Evolutionary conservation across 1,140 invertebrate species (phyloP).

Genomic region (Melipona quadrifasciata): DNA sequence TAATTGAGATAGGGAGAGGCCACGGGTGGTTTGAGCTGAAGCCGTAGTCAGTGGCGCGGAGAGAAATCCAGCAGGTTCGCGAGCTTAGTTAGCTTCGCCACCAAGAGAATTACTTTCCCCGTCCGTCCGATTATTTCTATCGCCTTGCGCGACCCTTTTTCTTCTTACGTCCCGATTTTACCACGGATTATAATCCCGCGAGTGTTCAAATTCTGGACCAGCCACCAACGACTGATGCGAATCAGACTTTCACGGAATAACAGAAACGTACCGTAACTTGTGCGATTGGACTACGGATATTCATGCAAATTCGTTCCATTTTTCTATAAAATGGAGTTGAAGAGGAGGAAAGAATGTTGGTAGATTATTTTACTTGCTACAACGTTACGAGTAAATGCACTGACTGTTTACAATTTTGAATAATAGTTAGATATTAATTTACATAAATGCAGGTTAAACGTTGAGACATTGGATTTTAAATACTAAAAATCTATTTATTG

Average conservation of each 20-base stretch:
- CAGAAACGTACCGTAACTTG: neutral
- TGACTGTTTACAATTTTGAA: no score
- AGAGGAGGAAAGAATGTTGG: no score
- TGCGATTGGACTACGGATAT: neutral
- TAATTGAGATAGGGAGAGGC: slow-evolving; percentile 44
- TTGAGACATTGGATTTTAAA: no score
- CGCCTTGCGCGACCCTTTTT: neutral
- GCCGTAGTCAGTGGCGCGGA: neutral
- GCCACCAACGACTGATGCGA: neutral
- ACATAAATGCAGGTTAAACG: no score
- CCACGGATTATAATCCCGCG: slow-evolving; percentile 14
- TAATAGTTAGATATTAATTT: no score
- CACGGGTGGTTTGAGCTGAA: slow-evolving; percentile 8
- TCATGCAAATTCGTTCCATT: no score
- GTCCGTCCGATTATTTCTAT: slow-evolving; percentile 33
- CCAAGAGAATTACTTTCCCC: slow-evolving; percentile 10
- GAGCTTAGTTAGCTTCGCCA: neutral
- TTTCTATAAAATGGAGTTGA: no score
- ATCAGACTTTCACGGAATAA: neutral
- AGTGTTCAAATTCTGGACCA: slow-evolving; percentile 12
- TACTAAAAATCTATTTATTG: no score
- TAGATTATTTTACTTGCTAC: no score
- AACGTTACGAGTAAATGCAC: no score
- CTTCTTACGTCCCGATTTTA: slow-evolving; percentile 11
- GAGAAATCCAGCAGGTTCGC: slow-evolving; percentile 9